Evolutionary conservation across 2,797 vertebrate genomes (phyloP), one percentile per base, ranked within the genome.

Genomic region (Sebastes vulpes): DNA sequence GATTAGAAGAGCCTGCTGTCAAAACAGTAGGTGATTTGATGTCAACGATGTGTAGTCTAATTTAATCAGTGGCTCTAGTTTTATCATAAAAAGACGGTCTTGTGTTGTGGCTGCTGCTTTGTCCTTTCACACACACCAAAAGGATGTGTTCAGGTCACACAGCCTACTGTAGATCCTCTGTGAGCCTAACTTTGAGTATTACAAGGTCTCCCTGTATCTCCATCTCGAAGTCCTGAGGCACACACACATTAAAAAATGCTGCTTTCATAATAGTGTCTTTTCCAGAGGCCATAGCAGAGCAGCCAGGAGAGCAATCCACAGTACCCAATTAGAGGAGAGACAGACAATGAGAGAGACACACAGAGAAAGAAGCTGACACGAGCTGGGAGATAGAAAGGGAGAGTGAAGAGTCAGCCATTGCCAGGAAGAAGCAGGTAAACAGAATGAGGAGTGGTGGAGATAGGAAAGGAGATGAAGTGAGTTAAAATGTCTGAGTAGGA

Each of bases 1-100:
- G 78, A 77, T 82, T 57, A 79, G 57, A 73, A 65, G 48, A 72
- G 29, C 52, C 68, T 79, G 8, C 75, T 82, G 81, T 90, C 87
- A 81, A 56, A 82, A 57, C 80, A 79, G 67, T 53, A 64, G 66
- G 75, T 79, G 81, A 82, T 72, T 61, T 74, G 26, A 58, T 81
- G 50, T 82, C 61, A 84, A 31, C 80, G 73, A 71, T 52, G 1
- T 63, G 16, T 57, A 11, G n/a, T 70, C 75, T 84, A 60, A 78
- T 86, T 84, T 65, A 80, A 76, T 87, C 54, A 65, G 57, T 53
- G 20, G 53, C 23, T 77, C 3, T 35, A 68, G 53, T 68, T 87
- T 72, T 67, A 73, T 77, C 4, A 38, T 50, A 21, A 28, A 64
- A 68, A 53, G 56, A 48, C 4, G 2, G 18, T 38, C 8, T 16